Conservation (phyloP, 2,113 vertebrate genomes). For the Leptocoma aspasia region DNA sequence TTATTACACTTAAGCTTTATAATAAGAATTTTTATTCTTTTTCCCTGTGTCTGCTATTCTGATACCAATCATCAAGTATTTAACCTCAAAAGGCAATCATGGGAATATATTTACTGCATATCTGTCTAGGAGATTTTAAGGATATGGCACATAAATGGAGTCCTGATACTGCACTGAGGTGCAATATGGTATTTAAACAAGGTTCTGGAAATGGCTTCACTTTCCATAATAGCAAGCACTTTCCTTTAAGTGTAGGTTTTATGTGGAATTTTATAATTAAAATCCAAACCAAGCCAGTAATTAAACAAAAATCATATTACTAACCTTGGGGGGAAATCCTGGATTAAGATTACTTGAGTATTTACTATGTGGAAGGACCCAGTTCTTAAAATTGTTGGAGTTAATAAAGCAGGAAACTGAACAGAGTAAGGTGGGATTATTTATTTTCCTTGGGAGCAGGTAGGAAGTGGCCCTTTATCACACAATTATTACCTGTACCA, state of each 20-base stretch:
- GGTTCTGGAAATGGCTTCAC: background rate
- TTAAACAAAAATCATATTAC: background rate
- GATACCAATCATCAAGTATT: background rate
- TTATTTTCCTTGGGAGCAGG: background rate
- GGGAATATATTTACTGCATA: background rate
- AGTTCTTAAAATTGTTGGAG: background rate
- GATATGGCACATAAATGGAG: background rate
- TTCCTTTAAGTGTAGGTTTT: background rate
- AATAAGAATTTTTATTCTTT: background rate
- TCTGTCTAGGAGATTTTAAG: background rate
- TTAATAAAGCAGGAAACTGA: background rate
- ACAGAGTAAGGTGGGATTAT: accelerated
- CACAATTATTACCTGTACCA: background rate
- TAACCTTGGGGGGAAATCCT: background rate
- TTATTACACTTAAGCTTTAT: background rate
- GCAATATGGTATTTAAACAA: background rate
- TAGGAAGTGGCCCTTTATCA: background rate
- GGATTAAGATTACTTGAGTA: background rate
- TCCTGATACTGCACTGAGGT: background rate
- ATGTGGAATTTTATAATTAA: background rate
- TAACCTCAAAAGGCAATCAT: background rate
- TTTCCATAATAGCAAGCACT: background rate
- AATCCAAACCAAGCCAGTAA: background rate
- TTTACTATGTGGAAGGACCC: background rate
- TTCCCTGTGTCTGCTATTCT: background rate